A percentile compares a stretch with the other conserved stretches of the same genome.
Evolutionary conservation across 2,797 vertebrate genomes (phyloP).

Genomic region (Manis pentadactyla): DNA sequence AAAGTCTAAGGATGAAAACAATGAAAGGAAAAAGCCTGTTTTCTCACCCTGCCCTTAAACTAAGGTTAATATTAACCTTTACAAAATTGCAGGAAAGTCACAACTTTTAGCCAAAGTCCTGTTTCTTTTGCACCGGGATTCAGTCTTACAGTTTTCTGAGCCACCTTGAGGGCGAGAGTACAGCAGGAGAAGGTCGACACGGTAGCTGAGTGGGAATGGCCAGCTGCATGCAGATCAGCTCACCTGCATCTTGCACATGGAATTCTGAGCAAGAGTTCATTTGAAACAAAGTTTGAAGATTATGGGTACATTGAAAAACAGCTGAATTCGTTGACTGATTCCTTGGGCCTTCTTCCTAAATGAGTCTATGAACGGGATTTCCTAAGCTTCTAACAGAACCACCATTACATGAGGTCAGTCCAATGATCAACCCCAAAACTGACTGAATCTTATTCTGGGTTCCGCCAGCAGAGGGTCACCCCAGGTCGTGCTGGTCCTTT

Average conservation of each 20-base stretch:
- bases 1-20: neutral
- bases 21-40: neutral
- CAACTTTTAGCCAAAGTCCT: neutral
- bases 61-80: neutral
- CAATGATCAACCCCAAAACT: neutral
- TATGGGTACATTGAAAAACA: neutral
- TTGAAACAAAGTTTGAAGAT: neutral
- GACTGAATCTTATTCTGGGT: neutral
- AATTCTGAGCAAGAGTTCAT: neutral
- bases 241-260: neutral
- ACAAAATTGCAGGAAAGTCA: neutral
- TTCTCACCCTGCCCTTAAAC: neutral
- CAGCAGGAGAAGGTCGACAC: neutral
- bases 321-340: neutral
- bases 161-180: neutral
- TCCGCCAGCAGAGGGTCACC: neutral
- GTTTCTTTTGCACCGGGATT: neutral
- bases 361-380: neutral
- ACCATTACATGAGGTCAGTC: neutral
- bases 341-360: neutral
- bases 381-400: neutral
- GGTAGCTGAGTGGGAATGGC: neutral
- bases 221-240: neutral
- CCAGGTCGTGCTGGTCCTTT: neutral
- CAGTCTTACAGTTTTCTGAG: neutral